A percentile compares a stretch with the other conserved stretches of the same genome.
phyloP scores from a whole-genome alignment of 92 coral and sea anemone genomes.

The Plumapathes pennacea region DNA sequence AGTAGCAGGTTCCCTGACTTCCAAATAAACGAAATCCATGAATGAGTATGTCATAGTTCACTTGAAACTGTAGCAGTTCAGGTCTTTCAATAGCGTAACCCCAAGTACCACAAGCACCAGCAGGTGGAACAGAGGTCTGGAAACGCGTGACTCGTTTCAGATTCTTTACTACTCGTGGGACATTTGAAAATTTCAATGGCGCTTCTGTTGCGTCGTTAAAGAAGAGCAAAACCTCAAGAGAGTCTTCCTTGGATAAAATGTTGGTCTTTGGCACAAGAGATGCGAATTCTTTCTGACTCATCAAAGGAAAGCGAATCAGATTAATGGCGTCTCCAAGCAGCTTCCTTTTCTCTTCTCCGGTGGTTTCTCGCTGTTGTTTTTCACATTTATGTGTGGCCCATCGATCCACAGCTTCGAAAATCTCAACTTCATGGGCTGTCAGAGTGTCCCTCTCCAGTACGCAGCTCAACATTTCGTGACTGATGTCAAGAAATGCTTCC shows the following conservation, averaged over 20 bases:
- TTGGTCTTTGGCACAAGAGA: conserved; percentile 50
- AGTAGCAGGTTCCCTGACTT: conserved; percentile 54
- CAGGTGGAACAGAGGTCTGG: conserved; percentile 25
- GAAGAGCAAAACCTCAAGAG: conserved; percentile 42
- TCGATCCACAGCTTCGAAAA: conserved; percentile 58
- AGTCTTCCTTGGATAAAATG: conserved; percentile 60
- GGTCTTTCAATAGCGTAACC: conserved; percentile 67
- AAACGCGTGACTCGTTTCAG: conserved; percentile 26
- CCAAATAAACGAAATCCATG: conserved; percentile 83
- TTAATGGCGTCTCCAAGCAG: conserved; percentile 20
- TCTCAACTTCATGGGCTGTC: conserved; percentile 54
- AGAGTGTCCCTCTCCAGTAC: conserved; percentile 62
- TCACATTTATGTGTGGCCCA: conserved; percentile 40
- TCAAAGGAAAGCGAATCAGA: conserved; percentile 74
- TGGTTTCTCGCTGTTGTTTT: too few species aligned
- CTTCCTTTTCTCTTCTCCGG: too few species aligned
- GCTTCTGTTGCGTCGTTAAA: conserved; percentile 32
- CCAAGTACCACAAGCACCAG: conserved; percentile 67
- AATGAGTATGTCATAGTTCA: conserved; percentile 42
- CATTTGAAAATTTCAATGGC: conserved; percentile 31
- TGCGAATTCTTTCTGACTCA: conserved; percentile 62
- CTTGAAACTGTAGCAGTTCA: conserved; percentile 65
- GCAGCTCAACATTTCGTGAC: conserved; percentile 24
- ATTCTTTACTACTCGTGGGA: conserved; percentile 45
- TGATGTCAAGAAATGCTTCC: conserved; percentile 51